These are phyloP conservation scores for Pectinophora gossypiella DNA, from an alignment of 1,140 invertebrate genomes.

Conservation along the genomic window DNA sequence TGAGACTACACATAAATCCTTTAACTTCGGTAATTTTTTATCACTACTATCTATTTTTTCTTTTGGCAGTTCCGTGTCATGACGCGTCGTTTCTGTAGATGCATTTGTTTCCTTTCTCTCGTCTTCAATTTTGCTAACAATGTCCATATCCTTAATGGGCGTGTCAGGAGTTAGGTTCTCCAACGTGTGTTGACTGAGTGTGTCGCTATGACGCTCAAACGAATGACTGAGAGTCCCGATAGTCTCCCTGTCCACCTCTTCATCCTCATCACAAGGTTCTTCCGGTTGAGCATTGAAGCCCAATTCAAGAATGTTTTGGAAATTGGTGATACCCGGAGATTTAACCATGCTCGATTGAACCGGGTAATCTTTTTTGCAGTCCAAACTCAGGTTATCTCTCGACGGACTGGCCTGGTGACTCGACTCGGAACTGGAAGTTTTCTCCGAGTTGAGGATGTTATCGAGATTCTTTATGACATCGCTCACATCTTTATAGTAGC, in stretches of 20 bases:
- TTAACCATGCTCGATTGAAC: conserved; percentile 64
- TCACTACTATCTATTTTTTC: conserved; percentile 51
- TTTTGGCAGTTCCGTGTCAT: conserved; percentile 57
- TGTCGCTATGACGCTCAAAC: conserved; percentile 63
- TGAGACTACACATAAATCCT: conserved; percentile 59
- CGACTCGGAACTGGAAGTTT: conserved; percentile 77
- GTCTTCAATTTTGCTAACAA: conserved; percentile 24
- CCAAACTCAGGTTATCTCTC: conserved; percentile 58
- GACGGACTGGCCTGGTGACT: conserved; percentile 76
- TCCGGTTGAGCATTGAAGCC: conserved; percentile 34
- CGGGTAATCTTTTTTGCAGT: conserved; percentile 65
- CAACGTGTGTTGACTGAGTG: conserved; percentile 55
- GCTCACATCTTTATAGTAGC: conserved; percentile 78
- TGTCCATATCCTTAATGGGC: conserved; percentile 52
- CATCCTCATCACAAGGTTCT: conserved; percentile 42
- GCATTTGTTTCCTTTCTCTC: conserved; percentile 24
- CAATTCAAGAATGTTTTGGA: conserved; percentile 59
- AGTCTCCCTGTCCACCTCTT: conserved; percentile 49
- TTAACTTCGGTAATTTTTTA: conserved; percentile 57
- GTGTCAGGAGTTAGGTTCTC: conserved; percentile 65
- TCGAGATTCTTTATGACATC: conserved; percentile 81
- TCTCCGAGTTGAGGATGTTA: conserved; percentile 78
- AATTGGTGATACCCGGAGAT: conserved; percentile 63
- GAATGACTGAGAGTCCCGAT: conserved; percentile 65
- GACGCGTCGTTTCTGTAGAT: conserved; percentile 19